phyloP scores from a whole-genome alignment of 2,113 vertebrate genomes.

The Mus pahari region DNA sequence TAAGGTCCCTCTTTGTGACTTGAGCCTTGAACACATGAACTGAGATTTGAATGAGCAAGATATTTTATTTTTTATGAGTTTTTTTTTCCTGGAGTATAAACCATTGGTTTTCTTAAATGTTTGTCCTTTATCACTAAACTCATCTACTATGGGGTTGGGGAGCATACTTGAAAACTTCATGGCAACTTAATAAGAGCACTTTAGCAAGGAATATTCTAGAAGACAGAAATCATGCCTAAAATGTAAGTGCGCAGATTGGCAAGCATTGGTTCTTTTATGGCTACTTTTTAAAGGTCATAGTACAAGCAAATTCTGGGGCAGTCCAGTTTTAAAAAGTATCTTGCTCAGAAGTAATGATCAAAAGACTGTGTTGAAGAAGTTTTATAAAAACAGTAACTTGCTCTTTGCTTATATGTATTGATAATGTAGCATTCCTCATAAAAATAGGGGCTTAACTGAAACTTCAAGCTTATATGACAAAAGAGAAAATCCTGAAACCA shows the following conservation, averaged over 20 bases:
- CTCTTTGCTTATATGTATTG: background rate
- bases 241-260: background rate
- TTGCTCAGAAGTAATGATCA: background rate
- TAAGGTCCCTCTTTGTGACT: background rate
- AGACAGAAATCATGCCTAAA: constrained; percentile 42
- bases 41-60: background rate
- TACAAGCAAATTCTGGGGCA: constrained; percentile 25
- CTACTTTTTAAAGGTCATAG: constrained; percentile 31
- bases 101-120: constrained; percentile 27
- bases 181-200: background rate
- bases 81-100: background rate
- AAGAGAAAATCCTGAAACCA: background rate
- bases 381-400: background rate
- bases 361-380: background rate
- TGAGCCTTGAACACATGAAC: constrained; percentile 5
- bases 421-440: background rate
- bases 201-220: constrained; percentile 28
- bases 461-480: background rate
- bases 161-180: constrained; percentile 42
- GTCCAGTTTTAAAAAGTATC: background rate
- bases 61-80: constrained; percentile 12
- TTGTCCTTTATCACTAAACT: background rate
- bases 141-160: background rate
- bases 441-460: background rate
- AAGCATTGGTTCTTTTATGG: background rate